Percentiles rank a stretch among this genome's conserved stretches.
These are phyloP conservation scores for Plebejus melissa DNA, from an alignment of 2,888 invertebrate species.

Conservation along the genomic window DNA sequence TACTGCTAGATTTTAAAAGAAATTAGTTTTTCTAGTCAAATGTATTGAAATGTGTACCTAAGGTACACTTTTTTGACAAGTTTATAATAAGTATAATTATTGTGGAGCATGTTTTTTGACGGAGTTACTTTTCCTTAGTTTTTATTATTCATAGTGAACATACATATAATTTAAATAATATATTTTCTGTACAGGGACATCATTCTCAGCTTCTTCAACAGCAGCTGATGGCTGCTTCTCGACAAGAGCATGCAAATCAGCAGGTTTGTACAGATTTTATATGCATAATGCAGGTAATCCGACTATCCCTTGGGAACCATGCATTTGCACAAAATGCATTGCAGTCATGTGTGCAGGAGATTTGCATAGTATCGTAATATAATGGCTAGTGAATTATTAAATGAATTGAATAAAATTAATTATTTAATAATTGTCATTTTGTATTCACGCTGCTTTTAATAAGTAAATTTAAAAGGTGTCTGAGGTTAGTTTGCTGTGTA, in stretches of 20 bases:
- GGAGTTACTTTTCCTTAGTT: too few relatives aligned
- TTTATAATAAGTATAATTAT: too few relatives aligned
- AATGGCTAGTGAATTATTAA: neutral
- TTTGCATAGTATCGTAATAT: too few relatives aligned
- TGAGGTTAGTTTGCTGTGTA: conserved; percentile 55
- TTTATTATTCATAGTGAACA: too few relatives aligned
- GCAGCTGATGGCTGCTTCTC: conserved; percentile 61
- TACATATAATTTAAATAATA: conserved; percentile 13
- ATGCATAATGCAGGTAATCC: neutral
- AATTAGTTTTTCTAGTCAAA: too few relatives aligned
- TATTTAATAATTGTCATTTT: conserved; percentile 44
- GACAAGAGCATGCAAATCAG: conserved; percentile 67
- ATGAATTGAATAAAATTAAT: neutral
- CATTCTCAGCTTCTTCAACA: conserved; percentile 79
- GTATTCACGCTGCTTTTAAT: conserved; percentile 62
- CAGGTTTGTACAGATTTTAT: conserved; percentile 50
- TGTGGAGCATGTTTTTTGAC: too few relatives aligned
- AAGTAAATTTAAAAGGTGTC: conserved; percentile 57
- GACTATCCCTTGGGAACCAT: neutral
- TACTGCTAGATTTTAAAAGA: too few relatives aligned
- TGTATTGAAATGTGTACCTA: too few relatives aligned
- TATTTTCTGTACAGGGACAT: conserved; percentile 53
- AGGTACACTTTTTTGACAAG: too few relatives aligned
- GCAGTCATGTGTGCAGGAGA: too few relatives aligned
- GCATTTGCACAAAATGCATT: neutral